A percentile compares a stretch with the other conserved stretches of the same genome.
phyloP scores from a whole-genome alignment of 30 jellyfish, hydroid and myxozoan genomes.

The Phacellophora camtschatica region DNA sequence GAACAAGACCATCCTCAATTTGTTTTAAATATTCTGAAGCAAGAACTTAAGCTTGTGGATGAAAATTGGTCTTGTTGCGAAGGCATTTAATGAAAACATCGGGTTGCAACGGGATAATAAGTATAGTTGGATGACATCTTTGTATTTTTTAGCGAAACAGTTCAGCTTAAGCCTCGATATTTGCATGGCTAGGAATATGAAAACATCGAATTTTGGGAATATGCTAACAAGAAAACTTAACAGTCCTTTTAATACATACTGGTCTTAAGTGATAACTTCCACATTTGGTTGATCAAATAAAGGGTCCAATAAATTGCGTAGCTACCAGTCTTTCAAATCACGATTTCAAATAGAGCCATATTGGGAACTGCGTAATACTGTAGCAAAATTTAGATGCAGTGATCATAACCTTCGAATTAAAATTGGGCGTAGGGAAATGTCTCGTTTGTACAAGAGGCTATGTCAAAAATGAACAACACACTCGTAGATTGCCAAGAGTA shows the following conservation, averaged over 20 bases:
- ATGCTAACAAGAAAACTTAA: neutral
- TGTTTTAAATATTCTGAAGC: too few species aligned
- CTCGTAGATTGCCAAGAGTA: neutral
- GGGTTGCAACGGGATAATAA: neutral
- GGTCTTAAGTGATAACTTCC: neutral
- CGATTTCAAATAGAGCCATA: slow-evolving; percentile 1
- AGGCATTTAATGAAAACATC: slow-evolving; percentile 1
- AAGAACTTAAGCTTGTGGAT: too few species aligned
- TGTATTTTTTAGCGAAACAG: neutral
- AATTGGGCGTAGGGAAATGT: slow-evolving; percentile 2
- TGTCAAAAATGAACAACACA: neutral
- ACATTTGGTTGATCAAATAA: neutral
- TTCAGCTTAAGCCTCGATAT: neutral
- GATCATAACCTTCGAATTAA: neutral
- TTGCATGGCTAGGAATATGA: neutral
- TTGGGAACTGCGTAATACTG: neutral
- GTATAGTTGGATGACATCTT: neutral
- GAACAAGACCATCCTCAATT: too few species aligned
- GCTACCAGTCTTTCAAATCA: neutral
- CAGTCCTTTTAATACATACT: neutral
- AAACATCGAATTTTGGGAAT: neutral
- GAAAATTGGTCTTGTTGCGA: too few species aligned
- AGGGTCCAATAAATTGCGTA: neutral
- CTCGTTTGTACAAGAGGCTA: neutral
- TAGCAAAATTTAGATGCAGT: slow-evolving; percentile 1